phyloP scores from a whole-genome alignment of 2,797 vertebrate genomes.

The Thripadectes ignobilis region DNA sequence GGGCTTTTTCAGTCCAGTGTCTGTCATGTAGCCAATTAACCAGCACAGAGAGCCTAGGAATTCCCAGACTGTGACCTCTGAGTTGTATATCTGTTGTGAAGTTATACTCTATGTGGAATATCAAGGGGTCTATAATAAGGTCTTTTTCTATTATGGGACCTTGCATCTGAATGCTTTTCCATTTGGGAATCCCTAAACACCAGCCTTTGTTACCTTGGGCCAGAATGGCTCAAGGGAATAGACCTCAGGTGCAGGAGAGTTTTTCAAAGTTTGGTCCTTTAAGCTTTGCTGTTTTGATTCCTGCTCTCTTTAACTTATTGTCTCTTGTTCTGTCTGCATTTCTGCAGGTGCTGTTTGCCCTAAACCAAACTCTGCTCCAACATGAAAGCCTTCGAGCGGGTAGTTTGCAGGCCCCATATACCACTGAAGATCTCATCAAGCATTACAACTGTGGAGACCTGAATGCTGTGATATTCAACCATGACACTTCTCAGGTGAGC shows the following conservation, averaged over 20 bases:
- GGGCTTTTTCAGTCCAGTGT: background rate
- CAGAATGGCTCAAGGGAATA: background rate
- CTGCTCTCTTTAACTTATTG: background rate
- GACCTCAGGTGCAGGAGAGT: background rate
- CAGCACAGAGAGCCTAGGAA: background rate
- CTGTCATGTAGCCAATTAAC: background rate
- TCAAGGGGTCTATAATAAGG: background rate
- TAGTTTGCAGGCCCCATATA: constrained; percentile 81
- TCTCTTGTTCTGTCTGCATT: background rate
- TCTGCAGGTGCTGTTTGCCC: constrained; percentile 82
- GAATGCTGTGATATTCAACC: constrained; percentile 83
- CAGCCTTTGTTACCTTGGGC: background rate
- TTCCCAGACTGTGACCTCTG: background rate
- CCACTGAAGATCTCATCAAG: constrained; percentile 85
- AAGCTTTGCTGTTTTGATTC: background rate
- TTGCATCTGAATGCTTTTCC: background rate
- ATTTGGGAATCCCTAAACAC: background rate
- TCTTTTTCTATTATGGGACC: background rate
- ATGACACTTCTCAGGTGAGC: constrained; percentile 82
- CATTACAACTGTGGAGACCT: constrained; percentile 86
- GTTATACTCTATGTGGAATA: background rate
- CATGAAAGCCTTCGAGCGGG: constrained; percentile 83
- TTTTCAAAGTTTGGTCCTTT: background rate
- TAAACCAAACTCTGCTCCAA: constrained; percentile 83
- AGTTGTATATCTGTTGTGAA: background rate